Base-by-base conservation (phyloP, 2,113 vertebrate species). In the Thalassarche chlororhynchos region DNA sequence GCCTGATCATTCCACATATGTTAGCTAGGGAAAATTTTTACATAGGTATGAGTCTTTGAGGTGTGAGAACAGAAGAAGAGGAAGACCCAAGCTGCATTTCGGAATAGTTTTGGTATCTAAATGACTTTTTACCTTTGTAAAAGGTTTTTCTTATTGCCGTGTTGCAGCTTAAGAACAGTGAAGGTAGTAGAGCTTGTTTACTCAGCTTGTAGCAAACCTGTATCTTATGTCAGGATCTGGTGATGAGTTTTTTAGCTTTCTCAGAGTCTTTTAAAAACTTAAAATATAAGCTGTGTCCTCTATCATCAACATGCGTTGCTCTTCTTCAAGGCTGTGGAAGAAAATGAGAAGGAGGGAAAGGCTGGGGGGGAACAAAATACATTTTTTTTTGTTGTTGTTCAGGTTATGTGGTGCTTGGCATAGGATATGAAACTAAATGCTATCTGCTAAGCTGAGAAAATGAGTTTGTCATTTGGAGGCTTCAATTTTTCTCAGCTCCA, bases 311-410 rank as follows among this genome's bases (percentile, higher is more conserved):
- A 6, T 44, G 17, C 2, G 1, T 75, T 93, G 21, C n/a, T 74
- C 6, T 74, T 86, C 64, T 70, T 31, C 32, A 42, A 72, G 34
- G 52, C 42, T 69, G 25, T 61, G 34, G n/a, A 82, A 69, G 23
- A 61, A 77, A 64, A 77, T 15, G 6, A 62, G 55, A 12, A 72
- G 31, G 32, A 55, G 20, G 66, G 44, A 52, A 46, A 18, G 8
- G n/a, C 8, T 38, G 5, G 2, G 3, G 29, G 24, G 16, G 24
- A 84, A 12, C 11, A 71, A 54, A 32, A 21, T 52, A 14, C 0
- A 0, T 36, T 36, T 32, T 6, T 75, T 52, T 47, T 40, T 31
- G 12, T 38, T 83, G 8, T 54, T 65, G 7, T 51, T 84, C 18
- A 61, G 34, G 20, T 87, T 40, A 51, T 36, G 8, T 49, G 40